Conservation (phyloP, 2,797 vertebrate genomes). For the Okamejei kenojei region DNA sequence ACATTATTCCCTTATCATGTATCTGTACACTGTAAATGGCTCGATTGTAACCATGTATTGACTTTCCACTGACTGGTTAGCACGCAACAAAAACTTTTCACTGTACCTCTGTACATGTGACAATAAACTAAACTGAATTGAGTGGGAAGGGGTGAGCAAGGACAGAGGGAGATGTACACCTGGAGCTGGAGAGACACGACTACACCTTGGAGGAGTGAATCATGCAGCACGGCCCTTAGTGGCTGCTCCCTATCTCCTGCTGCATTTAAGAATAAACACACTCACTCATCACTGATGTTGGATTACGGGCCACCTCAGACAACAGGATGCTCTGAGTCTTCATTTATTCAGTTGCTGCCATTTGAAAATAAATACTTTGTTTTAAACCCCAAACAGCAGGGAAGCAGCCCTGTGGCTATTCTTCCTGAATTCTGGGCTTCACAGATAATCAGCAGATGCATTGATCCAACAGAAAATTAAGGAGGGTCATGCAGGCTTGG, state of each 20-base stretch:
- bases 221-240: slow-evolving; percentile 50
- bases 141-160: no score
- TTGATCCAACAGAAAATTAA: slow-evolving; percentile 8
- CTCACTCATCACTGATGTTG: slow-evolving; percentile 42
- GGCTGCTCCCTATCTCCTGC: slow-evolving; percentile 46
- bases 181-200: not conserved
- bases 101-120: no score
- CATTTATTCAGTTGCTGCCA: slow-evolving; percentile 39
- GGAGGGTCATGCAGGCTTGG: no score
- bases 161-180: no score
- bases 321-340: slow-evolving; percentile 41
- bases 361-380: not conserved
- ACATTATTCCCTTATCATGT: no score
- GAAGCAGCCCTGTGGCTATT: not conserved
- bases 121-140: no score
- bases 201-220: slow-evolving; percentile 40
- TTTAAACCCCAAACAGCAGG: not conserved
- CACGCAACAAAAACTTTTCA: no score
- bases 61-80: no score
- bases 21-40: no score
- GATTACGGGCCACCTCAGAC: not conserved
- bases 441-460: not conserved
- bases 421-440: not conserved
- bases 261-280: slow-evolving; percentile 47
- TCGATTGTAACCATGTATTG: no score